These are phyloP conservation scores for Eulimnadia texana DNA, from an alignment of 1,140 invertebrate species.

Conservation along the genomic window DNA sequence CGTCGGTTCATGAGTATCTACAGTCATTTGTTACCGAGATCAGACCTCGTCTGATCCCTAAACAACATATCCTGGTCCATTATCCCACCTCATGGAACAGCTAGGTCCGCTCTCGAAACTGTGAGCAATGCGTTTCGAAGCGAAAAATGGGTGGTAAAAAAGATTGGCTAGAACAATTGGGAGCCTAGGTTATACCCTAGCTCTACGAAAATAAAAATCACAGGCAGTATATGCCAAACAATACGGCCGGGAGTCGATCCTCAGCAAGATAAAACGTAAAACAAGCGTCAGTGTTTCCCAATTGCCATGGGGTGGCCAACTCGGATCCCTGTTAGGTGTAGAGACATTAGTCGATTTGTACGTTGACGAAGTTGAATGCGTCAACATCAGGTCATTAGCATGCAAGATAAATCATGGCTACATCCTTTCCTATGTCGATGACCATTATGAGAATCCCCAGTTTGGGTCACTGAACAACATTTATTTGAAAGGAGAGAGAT, in stretches of 20 bases:
- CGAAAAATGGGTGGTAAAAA: conserved; percentile 12
- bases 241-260: neutral
- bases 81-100: conserved; percentile 6
- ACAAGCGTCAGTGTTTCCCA: neutral
- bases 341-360: neutral
- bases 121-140: conserved; percentile 16
- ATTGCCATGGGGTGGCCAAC: neutral
- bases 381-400: neutral
- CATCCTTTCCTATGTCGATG: neutral
- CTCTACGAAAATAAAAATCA: conserved; percentile 1
- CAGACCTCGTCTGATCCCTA: neutral
- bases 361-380: neutral
- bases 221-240: neutral
- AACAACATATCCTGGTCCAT: conserved; percentile 14
- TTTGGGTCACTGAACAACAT: neutral
- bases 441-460: neutral
- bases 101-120: conserved; percentile 8
- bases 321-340: neutral
- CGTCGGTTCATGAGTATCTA: conserved; percentile 11
- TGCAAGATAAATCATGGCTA: neutral
- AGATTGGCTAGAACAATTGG: conserved; percentile 5
- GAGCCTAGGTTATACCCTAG: conserved; percentile 4
- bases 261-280: neutral
- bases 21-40: neutral
- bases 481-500: neutral